phyloP scores from a whole-genome alignment of 2,113 vertebrate species.

The Acinonyx jubatus region DNA sequence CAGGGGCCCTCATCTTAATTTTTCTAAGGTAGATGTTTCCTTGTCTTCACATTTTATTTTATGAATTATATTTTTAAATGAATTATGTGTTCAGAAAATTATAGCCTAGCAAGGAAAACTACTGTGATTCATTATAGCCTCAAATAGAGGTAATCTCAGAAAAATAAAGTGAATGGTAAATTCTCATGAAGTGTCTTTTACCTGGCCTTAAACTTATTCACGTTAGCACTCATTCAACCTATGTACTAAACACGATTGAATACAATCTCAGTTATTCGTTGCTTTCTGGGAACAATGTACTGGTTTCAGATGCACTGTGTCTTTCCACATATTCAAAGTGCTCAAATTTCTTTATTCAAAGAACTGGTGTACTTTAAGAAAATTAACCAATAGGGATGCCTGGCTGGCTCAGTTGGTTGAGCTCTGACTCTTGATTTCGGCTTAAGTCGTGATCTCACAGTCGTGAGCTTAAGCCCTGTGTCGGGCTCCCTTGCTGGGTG shows the following conservation, averaged over 20 bases:
- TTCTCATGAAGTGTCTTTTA: neutral
- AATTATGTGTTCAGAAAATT: neutral
- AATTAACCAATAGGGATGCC: constrained; percentile 74
- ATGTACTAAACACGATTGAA: accelerated
- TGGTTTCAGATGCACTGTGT: neutral
- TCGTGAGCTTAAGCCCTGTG: too few species aligned
- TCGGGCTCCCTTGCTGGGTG: too few species aligned
- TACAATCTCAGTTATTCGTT: neutral
- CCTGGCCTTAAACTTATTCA: neutral
- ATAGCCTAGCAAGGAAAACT: neutral
- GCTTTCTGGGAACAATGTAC: neutral
- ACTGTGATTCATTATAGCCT: neutral
- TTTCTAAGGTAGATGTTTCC: neutral
- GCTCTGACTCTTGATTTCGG: too few species aligned
- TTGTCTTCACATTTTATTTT: neutral
- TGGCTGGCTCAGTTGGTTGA: too few species aligned
- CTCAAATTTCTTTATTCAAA: constrained; percentile 72
- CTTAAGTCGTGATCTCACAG: too few species aligned
- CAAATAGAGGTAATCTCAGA: neutral
- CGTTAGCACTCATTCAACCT: neutral
- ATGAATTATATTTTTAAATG: neutral
- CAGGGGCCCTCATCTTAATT: neutral
- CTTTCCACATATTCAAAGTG: constrained; percentile 8
- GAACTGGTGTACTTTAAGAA: constrained; percentile 75
- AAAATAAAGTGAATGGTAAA: neutral